Evolutionary conservation across 2,888 invertebrate species (phyloP), one percentile per base, ranked within the genome.

Genomic region (Drosophila multiciliata): DNA sequence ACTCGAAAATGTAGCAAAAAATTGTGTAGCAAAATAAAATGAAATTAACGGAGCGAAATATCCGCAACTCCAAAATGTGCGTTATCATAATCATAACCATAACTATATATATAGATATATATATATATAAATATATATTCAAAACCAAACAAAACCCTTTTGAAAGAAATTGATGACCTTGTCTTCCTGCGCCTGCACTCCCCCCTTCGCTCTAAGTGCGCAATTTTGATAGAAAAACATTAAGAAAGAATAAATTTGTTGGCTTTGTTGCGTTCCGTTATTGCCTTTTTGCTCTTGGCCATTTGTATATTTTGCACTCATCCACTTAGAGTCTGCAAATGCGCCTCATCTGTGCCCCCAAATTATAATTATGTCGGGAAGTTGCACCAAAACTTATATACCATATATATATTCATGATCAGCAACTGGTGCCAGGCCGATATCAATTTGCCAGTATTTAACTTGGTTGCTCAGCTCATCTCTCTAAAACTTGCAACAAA

Each of bases 211-310:
- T 66, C 48, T 35, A 45, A 62, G 63, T 71, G 67, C 62, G 75
- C 80, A 88, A 86, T 83, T 88, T 83, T 83, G 78, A 83, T 83
- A 83, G 80, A 88, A 88, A 80, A 85, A 80, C 78, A 83, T 88
- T 83, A 75, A 68, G 66, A 66, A 60, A 74, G 76, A 79, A 68
- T 68, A 62, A 77, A 70, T 79, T 77, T 74, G 53, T 66, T 74
- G 77, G 70, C 75, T 49, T 63, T 74, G 69, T 78, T 77, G 77
- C 79, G 79, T 79, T 77, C 77, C 74, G 77, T 74, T 77, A n/a
- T n/a, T 79, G 79, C 77, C 70, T 77, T 74, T 74, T 78, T 74
- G 79, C 79, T 74, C 36, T 74, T 62, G 57, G 66, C 66, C 69
- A 74, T 74, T 73, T 76, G 50, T 45, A 40, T 63, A 48, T 42